Conservation (phyloP, 1,140 invertebrate genomes). For the Phthorimaea operculella region DNA sequence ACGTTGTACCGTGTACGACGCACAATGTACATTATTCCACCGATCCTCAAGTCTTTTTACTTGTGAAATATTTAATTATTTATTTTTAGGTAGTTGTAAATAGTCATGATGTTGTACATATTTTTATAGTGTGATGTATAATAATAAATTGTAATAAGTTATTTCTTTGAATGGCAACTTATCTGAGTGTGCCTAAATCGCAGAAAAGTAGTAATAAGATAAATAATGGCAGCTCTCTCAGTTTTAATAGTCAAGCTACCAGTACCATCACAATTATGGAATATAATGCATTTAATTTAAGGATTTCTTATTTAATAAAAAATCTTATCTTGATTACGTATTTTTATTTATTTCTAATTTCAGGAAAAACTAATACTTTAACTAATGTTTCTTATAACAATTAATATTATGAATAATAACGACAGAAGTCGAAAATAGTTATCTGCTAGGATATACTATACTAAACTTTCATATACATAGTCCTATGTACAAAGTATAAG, state of each 20-base stretch:
- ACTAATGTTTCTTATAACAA: neutral
- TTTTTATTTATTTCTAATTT: neutral
- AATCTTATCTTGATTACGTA: constrained; percentile 8
- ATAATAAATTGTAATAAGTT: neutral
- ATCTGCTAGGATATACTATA: too few relatives aligned
- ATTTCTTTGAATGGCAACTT: neutral
- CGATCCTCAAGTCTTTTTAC: constrained; percentile 15
- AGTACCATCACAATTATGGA: constrained; percentile 13
- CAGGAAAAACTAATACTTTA: neutral
- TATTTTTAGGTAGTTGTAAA: constrained; percentile 55
- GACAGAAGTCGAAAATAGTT: neutral
- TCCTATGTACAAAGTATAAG: neutral
- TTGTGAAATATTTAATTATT: constrained; percentile 32
- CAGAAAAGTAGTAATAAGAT: neutral
- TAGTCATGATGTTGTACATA: constrained; percentile 48
- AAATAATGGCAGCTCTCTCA: neutral
- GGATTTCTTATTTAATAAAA: constrained; percentile 19
- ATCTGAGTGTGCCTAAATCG: neutral
- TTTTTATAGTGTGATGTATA: constrained; percentile 13
- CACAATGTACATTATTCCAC: constrained; percentile 27
- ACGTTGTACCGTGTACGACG: constrained; percentile 1
- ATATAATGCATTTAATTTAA: constrained; percentile 44
- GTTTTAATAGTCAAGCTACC: too few relatives aligned
- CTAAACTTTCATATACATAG: neutral
- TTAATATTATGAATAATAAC: neutral